A percentile compares a stretch with the other conserved stretches of the same genome.
These are phyloP conservation scores for Heterocephalus glaber DNA, from an alignment of 2,113 vertebrate species.

Conservation along the genomic window DNA sequence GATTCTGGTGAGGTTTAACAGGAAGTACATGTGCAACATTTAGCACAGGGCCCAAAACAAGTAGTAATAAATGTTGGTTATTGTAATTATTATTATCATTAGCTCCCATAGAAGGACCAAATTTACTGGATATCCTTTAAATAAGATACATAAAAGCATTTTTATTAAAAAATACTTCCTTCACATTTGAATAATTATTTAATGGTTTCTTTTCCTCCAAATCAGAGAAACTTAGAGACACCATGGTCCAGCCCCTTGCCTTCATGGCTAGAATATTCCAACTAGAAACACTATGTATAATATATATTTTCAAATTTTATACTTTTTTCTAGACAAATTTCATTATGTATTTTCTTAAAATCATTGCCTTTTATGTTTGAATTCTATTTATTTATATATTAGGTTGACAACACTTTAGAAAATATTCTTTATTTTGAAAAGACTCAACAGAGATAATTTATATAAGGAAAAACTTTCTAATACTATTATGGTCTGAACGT, in stretches of 20 bases:
- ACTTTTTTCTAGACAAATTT: constrained; percentile 5
- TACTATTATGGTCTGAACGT: background rate
- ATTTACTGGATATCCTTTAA: constrained; percentile 26
- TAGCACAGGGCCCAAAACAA: background rate
- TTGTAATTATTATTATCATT: background rate
- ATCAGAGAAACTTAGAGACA: background rate
- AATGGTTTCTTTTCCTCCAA: background rate
- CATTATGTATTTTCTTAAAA: constrained; percentile 9
- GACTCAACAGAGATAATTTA: constrained; percentile 4
- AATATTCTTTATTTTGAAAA: constrained; percentile 58
- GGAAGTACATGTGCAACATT: background rate
- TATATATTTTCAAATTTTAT: background rate
- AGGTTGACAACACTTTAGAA: constrained; percentile 22
- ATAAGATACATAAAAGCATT: background rate
- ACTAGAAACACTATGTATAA: background rate
- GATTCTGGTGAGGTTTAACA: background rate
- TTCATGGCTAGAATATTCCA: background rate
- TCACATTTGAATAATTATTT: background rate
- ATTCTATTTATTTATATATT: background rate
- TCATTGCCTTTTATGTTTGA: constrained; percentile 10
- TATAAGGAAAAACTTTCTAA: constrained; percentile 21
- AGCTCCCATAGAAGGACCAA: background rate
- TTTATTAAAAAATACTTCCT: constrained; percentile 12
- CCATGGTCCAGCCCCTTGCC: background rate
- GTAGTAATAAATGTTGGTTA: background rate